Base-by-base conservation (phyloP, 2,113 vertebrate species). In the Nettapus auritus region DNA sequence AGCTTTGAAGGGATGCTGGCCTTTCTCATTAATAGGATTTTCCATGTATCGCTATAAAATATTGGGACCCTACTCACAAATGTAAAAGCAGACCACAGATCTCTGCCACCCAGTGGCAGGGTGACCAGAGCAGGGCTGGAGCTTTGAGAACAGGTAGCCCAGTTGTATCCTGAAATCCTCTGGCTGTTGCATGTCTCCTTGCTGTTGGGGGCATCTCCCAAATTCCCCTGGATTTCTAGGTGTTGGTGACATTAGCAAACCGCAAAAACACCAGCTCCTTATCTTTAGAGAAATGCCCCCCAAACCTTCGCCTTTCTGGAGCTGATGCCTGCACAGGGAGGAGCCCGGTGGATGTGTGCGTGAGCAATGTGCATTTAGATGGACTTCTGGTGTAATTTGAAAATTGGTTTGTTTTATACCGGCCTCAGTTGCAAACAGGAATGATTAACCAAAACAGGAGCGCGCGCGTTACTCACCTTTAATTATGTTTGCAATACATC, bases 401-500 rank as follows among this genome's bases (percentile, higher is more conserved):
- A 97, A 97, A 97, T 93, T 82, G 62, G 82, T 97, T 97, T 96
- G 77, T 97, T 96, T 96, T 96, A 85, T 97, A 90, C 56, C 42
- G 44, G 91, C 94, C 97, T 97, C 96, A 94, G 96, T 96, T 95
- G 96, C 97, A 97, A 95, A 97, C 97, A 97, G 96, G 96, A 97
- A 97, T 97, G 97, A 98, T 98, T 98, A 98, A 98, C 96, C 94
- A 97, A 97, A 98, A 96, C 96, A 97, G 97, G 97, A 97, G 89
- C 36, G 52, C 78, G 87, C 8, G 89, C 28, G 93, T 98, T 98
- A 96, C 97, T 98, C 98, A 79, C 97, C 93, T 98, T 98, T 98
- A 98, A 98, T 98, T 98, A 98, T 96, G 97, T 98, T 98, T 98
- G 98, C 94, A 98, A 98, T 98, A 98, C 96, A 98, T 98, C 98